Base-by-base conservation (phyloP, 2,888 invertebrate genomes). In the Napeogenes sylphis region DNA sequence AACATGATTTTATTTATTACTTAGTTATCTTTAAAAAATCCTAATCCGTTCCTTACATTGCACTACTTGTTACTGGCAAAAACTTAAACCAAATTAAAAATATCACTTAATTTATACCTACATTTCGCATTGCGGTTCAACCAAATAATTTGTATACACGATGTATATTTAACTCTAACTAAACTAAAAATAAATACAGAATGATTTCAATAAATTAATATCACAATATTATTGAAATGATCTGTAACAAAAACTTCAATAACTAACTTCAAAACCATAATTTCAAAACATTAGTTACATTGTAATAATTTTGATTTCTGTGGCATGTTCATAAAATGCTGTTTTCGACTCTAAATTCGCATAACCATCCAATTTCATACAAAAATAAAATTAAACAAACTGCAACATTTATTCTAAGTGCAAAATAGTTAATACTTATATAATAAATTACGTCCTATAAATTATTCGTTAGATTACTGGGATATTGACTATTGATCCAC, bases 341-440 rank as follows among this genome's bases (percentile, higher is more conserved):
- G 35, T 35, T 42, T 10, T 42, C 42, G 10, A 38, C 3, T 38
- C 1, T 6, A 10, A 42, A 42, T 42, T 10, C 12, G 42, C 12
- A 3, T 6, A 35, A 61, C 61, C 81, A 78, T 81, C 79, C 47
- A 10, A 58, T 51, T 53, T 51, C 45, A 55, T 59, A 45, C 10
- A 61, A 60, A 63, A 63, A 63, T 61, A 81, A 81, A 82, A 80
- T 77, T 75, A 78, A 83, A 75, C 72, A 76, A 78, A 78, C 64
- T 75, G 76, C 76, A 82, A 82, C 79, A 79, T 67, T 69, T 71
- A 70, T 68, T 74, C 73, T 59, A 12, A 75, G 80, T 82, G 83
- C 80, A 80, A 81, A 80, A 78, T 73, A 68, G 63, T 68, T 67
- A 66, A 68, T 60, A 56, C 59, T 62, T 67, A 42, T 42, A 6